Percentiles rank a stretch among this genome's conserved stretches.
Evolutionary conservation across 2,888 invertebrate genomes (phyloP).

Genomic region (Trachelus iudaicus): DNA sequence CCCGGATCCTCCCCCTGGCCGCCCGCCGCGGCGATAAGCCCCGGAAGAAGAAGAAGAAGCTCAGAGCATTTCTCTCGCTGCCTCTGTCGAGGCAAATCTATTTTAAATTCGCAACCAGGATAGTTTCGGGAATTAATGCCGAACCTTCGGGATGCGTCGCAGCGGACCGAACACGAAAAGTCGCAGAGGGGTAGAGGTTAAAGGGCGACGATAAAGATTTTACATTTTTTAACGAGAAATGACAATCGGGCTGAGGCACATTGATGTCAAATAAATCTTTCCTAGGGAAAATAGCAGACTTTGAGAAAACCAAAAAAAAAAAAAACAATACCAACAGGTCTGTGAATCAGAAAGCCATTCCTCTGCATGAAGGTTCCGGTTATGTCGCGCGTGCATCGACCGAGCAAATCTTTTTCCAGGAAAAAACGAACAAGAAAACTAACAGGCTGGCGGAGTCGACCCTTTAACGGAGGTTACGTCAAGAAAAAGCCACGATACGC

Average conservation of each 20-base stretch:
- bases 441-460: neutral
- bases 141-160: neutral
- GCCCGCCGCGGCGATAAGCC: conserved; percentile 41
- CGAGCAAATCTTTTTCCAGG: neutral
- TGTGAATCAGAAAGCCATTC: neutral
- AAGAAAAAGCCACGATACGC: neutral
- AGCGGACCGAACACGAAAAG: neutral
- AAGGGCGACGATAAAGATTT: no score
- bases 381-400: neutral
- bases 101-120: conserved; percentile 48
- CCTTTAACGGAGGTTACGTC: neutral
- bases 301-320: neutral
- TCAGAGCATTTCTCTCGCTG: conserved; percentile 25
- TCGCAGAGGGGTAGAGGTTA: no score
- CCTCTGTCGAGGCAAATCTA: conserved; percentile 46
- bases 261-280: neutral
- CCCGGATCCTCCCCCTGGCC: neutral
- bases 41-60: conserved; percentile 28
- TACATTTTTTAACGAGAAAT: no score
- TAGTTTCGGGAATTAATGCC: neutral
- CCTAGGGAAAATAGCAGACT: neutral
- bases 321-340: no score
- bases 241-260: neutral
- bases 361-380: neutral
- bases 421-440: neutral